Evolutionary conservation across 2,797 vertebrate genomes (phyloP), one percentile per base, ranked within the genome.

Genomic region (Helostoma temminkii): DNA sequence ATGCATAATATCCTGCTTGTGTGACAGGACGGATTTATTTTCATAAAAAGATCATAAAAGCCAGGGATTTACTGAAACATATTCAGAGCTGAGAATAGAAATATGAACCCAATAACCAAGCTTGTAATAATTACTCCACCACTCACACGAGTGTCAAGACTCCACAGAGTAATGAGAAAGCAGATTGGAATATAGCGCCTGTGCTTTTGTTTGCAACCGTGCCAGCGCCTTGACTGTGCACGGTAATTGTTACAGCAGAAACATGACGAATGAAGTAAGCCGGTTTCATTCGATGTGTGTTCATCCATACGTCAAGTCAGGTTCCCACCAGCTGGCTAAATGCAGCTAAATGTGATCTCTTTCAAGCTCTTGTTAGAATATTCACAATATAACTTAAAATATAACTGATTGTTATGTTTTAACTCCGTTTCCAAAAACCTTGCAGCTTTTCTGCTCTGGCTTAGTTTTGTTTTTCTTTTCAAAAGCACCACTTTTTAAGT

Each of bases 181-280:
- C 57, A 71, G 62, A 82, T 71, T 83, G 80, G 74, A 81, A 62
- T 52, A 42, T 41, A 43, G 61, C 39, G 71, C n/a, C 41, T 71
- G 49, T 79, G 78, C 58, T 85, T 37, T 79, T 65, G 59, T 83
- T 74, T 74, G 74, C 81, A 81, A 69, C 74, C 67, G 81, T 84
- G 76, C 76, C 80, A 50, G 42, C 8, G 26, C 75, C 42, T 30
- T 78, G 76, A 79, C 74, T 83, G 71, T 83, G 78, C 58, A 75
- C 62, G 58, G 54, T 72, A 66, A 81, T 80, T 78, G 49, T 71
- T 59, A 55, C 28, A 5, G 77, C 22, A 50, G 59, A 74, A 74
- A 82, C 53, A 66, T 74, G 56, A 80, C 73, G 71, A 81, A 76
- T 63, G 56, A 81, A 79, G 67, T 77, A 56, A 68, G 58, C 57